phyloP scores from a whole-genome alignment of 2,797 vertebrate species.

The Hypotaenidia okinawae region DNA sequence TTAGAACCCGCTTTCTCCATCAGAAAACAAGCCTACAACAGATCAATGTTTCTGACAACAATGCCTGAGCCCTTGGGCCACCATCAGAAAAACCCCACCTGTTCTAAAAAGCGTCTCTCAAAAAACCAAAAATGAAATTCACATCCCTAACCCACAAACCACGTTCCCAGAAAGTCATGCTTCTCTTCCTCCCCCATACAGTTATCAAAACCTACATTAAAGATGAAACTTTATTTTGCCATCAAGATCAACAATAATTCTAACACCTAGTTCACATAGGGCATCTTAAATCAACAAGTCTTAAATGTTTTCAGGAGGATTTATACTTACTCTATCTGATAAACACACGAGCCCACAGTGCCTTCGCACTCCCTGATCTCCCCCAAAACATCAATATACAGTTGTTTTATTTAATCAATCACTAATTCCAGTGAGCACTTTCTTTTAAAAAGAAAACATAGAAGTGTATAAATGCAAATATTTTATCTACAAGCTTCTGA shows the following conservation, averaged over 20 bases:
- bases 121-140: background rate
- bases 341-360: background rate
- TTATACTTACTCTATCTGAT: background rate
- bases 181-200: background rate
- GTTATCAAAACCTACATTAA: background rate
- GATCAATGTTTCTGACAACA: background rate
- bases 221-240: background rate
- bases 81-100: background rate
- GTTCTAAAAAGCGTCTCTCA: background rate
- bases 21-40: background rate
- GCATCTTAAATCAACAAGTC: background rate
- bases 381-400: background rate
- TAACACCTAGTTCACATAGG: background rate
- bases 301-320: background rate
- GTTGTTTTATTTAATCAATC: background rate
- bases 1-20: background rate
- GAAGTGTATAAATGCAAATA: background rate
- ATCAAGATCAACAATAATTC: background rate
- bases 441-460: too few relatives aligned
- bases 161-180: background rate
- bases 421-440: background rate
- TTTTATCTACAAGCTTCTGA: background rate
- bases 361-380: background rate
- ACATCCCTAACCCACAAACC: background rate
- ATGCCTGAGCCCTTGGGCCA: background rate